phyloP scores from a whole-genome alignment of 2,113 vertebrate species.

The Hydropotes inermis region DNA sequence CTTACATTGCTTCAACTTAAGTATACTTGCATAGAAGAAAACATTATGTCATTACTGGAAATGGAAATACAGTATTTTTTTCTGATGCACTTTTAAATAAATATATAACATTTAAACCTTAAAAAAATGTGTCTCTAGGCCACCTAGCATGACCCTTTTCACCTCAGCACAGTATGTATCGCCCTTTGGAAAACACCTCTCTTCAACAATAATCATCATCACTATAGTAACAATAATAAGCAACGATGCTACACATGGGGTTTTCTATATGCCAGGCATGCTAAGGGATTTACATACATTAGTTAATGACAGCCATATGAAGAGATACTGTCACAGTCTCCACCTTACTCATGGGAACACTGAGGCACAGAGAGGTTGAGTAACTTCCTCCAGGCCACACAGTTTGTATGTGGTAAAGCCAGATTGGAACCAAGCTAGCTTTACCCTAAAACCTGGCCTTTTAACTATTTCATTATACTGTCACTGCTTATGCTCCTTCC shows the following conservation, averaged over 20 bases:
- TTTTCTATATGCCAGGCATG: neutral
- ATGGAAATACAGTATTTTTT: neutral
- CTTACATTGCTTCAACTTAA: neutral
- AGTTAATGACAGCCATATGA: neutral
- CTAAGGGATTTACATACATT: neutral
- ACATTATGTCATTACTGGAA: neutral
- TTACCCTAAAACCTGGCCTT: neutral
- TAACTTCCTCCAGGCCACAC: neutral
- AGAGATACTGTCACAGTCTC: too few relatives aligned
- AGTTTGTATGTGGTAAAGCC: neutral
- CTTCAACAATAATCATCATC: neutral
- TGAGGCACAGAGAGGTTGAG: neutral
- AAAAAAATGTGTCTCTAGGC: neutral
- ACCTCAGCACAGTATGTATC: neutral
- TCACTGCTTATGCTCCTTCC: neutral
- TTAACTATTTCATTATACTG: rapidly evolving
- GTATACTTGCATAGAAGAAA: neutral
- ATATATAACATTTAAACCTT: neutral
- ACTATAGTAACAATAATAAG: neutral
- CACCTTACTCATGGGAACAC: neutral
- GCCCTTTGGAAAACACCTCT: neutral
- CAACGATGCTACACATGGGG: neutral
- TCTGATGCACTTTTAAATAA: neutral
- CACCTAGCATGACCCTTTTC: neutral
- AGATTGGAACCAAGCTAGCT: neutral